phyloP scores from a whole-genome alignment of 1,140 invertebrate species.

The Drosophila pseudoananassae region DNA sequence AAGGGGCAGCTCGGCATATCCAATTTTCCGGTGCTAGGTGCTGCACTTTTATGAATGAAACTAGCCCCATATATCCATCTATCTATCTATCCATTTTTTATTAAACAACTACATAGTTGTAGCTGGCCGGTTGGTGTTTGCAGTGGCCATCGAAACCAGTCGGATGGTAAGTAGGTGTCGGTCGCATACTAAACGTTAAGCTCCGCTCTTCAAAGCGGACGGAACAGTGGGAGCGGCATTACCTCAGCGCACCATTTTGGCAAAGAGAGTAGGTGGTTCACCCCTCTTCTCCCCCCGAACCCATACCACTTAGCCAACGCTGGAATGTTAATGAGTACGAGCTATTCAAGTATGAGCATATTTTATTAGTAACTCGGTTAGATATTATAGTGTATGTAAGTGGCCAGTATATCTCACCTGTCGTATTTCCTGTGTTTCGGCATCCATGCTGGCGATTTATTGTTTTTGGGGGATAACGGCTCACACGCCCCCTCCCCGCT shows the following conservation, averaged over 20 bases:
- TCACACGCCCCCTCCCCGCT: slow-evolving; percentile 61
- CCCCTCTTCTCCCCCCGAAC: no score
- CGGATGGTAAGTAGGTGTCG: slow-evolving; percentile 70
- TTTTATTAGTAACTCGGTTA: slow-evolving; percentile 5
- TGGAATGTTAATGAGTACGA: slow-evolving; percentile 78
- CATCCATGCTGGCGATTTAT: slow-evolving; percentile 66
- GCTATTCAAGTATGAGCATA: slow-evolving; percentile 48
- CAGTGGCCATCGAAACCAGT: slow-evolving; percentile 71
- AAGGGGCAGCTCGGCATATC: slow-evolving; percentile 23
- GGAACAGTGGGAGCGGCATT: slow-evolving; percentile 52
- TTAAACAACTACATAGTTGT: slow-evolving; percentile 2
- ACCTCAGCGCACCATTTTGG: slow-evolving; percentile 80
- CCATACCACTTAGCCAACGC: no score
- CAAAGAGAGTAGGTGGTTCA: slow-evolving; percentile 81
- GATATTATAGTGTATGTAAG: no score
- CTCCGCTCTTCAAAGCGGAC: slow-evolving; percentile 8
- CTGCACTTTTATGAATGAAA: slow-evolving; percentile 71
- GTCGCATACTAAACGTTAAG: slow-evolving; percentile 68
- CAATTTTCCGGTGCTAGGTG: slow-evolving; percentile 55
- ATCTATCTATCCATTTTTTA: no score
- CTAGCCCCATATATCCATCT: slow-evolving; percentile 2
- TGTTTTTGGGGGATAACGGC: slow-evolving; percentile 10
- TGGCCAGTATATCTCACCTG: slow-evolving; percentile 53
- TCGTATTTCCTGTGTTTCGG: slow-evolving; percentile 83
- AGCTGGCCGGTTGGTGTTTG: slow-evolving; percentile 40